Evolutionary conservation across 2,888 invertebrate genomes (phyloP).

Genomic region (Neocrepidodera transversa): DNA sequence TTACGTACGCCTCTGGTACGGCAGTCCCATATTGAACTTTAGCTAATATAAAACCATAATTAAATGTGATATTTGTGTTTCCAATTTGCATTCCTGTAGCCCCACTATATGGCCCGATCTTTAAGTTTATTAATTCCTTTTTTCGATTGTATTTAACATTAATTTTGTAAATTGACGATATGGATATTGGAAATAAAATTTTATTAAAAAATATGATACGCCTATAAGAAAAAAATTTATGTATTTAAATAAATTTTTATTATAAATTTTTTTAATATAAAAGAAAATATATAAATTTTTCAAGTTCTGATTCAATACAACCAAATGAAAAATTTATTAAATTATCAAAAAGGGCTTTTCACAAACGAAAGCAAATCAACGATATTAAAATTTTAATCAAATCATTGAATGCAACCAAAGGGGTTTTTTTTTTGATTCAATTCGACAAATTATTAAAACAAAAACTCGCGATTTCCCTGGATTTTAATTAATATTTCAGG

Average conservation of each 20-base stretch:
- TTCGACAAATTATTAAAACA: constrained; percentile 53
- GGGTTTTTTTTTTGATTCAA: constrained; percentile 49
- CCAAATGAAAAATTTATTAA: constrained; percentile 52
- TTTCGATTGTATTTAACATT: constrained; percentile 32
- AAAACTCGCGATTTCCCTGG: constrained; percentile 47
- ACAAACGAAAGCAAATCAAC: constrained; percentile 52
- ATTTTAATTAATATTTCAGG: constrained; percentile 53
- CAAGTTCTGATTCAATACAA: constrained; percentile 37
- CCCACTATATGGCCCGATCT: constrained; percentile 7
- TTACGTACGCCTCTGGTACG: constrained; percentile 4
- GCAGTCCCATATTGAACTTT: constrained; percentile 40
- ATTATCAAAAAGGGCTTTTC: constrained; percentile 48
- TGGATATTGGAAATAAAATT: too few species aligned
- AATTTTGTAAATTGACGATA: constrained; percentile 25
- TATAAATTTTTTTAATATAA: too few species aligned
- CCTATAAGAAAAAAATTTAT: too few species aligned
- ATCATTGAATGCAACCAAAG: constrained; percentile 51
- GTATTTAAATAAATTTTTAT: too few species aligned
- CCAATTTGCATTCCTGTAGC: constrained; percentile 52
- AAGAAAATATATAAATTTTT: too few species aligned
- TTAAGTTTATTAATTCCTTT: constrained; percentile 27
- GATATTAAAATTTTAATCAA: constrained; percentile 58
- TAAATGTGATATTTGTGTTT: constrained; percentile 57
- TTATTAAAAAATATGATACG: too few species aligned
- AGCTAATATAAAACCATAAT: constrained; percentile 49